Conservation (phyloP, 2,888 invertebrate species). For the Muscina levida region DNA sequence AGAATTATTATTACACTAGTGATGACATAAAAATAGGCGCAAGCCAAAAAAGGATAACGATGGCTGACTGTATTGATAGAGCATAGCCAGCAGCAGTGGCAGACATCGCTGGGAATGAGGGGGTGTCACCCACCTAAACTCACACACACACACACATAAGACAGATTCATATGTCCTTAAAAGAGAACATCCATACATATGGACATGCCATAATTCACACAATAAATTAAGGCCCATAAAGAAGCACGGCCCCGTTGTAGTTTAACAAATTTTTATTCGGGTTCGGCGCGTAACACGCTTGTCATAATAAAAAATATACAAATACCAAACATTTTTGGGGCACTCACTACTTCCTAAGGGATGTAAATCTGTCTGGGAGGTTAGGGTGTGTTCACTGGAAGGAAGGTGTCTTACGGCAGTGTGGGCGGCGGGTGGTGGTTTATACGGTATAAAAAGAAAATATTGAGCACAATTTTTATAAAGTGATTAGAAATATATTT, state of each 20-base stretch:
- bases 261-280: too few species aligned
- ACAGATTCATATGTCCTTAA: constrained; percentile 11
- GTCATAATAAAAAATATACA: neutral
- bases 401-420: too few species aligned
- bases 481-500: too few species aligned
- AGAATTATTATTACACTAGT: constrained; percentile 37
- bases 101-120: neutral
- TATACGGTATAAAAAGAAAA: too few species aligned
- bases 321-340: too few species aligned
- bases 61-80: neutral
- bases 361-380: neutral
- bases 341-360: constrained; percentile 15
- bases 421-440: neutral
- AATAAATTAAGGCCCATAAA: constrained; percentile 33
- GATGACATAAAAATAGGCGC: constrained; percentile 24
- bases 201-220: constrained; percentile 38
- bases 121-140: too few species aligned
- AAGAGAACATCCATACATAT: constrained; percentile 15
- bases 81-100: too few species aligned
- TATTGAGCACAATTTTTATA: too few species aligned
- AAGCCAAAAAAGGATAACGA: constrained; percentile 8
- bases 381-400: too few species aligned
- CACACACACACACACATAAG: neutral
- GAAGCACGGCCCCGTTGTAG: neutral
- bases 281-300: neutral